Base-by-base conservation (phyloP, 1,140 invertebrate species). In the Metopolophium dirhodum region DNA sequence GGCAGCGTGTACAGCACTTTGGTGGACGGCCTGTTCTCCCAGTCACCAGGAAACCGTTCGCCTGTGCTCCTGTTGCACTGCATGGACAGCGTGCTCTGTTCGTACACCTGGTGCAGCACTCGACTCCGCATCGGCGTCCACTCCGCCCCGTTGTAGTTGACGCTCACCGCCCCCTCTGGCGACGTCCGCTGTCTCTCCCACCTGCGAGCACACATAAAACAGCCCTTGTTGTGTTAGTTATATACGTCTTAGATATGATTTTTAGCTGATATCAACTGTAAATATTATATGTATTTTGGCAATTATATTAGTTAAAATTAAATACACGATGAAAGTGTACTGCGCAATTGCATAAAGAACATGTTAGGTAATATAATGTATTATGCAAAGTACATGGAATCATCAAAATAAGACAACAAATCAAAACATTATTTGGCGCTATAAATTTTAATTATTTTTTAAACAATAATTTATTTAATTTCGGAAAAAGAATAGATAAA, bases 61-160 rank as follows among this genome's bases (percentile, higher is more conserved):
- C 98, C 98, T 94, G 97, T 97, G 7, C 98, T 99, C 94, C 97
- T 96, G 95, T 99, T 99, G 95, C 99, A 99, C 95, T 99, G 98
- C 98, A 99, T 99, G 89, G 98, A 98, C 87, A 99, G 96, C 41
- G 98, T 97, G 6, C 98, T 97, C 94, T 97, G 96, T n/a, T 96
- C 96, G 95, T 99, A 99, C 26, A 99, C 96, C 91, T 97, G 96
- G 49, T 97, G 95, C 49, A 99, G 95, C 30, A 98, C 95, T 85
- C 96, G 95, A 0, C 97, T 96, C 41, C 97, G 96, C 82, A 98
- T 96, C 89, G 97, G 97, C 20, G 96, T 98, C 98, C 98, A 99
- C 35, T 97, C 95, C 88, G 99, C 98, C 7, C 97, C 96, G 77
- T 96, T 95, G 95, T 99, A 99, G 95, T 99, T 98, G 9, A 96